Percentiles rank a stretch among this genome's conserved stretches.
Evolutionary conservation across 2,797 vertebrate species (phyloP).

Genomic region (Chelon auratus): DNA sequence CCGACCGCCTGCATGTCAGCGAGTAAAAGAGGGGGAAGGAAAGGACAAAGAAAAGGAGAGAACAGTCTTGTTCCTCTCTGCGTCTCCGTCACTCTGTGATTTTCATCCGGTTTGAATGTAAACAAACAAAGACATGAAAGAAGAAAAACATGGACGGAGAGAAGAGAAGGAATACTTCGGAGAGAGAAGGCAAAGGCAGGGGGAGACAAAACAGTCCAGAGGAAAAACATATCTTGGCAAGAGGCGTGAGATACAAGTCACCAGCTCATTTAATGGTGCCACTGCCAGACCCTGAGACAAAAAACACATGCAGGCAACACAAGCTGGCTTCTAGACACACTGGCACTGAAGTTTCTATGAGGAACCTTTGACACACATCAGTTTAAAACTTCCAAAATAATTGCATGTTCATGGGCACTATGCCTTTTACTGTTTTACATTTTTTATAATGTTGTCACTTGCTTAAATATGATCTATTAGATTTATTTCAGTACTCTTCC

Average conservation of each 20-base stretch:
- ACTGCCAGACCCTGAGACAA: slow-evolving; percentile 69
- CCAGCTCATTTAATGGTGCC: slow-evolving; percentile 63
- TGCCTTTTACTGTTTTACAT: not conserved
- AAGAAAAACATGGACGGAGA: slow-evolving; percentile 51
- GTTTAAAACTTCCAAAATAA: not conserved
- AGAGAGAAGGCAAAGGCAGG: slow-evolving; percentile 37
- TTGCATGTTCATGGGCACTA: not conserved
- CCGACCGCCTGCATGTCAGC: slow-evolving; percentile 51
- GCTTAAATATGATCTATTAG: too few species aligned
- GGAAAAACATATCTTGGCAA: slow-evolving; percentile 77
- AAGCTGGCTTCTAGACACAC: slow-evolving; percentile 53
- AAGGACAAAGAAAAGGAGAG: slow-evolving; percentile 62
- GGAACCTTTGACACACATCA: slow-evolving; percentile 26
- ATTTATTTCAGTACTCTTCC: too few species aligned
- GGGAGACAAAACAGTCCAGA: slow-evolving; percentile 57
- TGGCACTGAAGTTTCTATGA: slow-evolving; percentile 43
- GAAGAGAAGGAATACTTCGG: slow-evolving; percentile 20
- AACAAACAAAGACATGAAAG: slow-evolving; percentile 77
- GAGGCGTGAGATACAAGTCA: slow-evolving; percentile 75
- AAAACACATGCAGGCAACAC: slow-evolving; percentile 69
- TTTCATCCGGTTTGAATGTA: slow-evolving; percentile 69
- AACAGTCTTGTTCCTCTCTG: slow-evolving; percentile 59
- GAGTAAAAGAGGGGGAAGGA: slow-evolving; percentile 54
- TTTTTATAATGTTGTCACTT: too few species aligned
- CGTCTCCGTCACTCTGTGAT: slow-evolving; percentile 72